Conservation (phyloP, 2,113 vertebrate genomes). For the Lagopus leucura region DNA sequence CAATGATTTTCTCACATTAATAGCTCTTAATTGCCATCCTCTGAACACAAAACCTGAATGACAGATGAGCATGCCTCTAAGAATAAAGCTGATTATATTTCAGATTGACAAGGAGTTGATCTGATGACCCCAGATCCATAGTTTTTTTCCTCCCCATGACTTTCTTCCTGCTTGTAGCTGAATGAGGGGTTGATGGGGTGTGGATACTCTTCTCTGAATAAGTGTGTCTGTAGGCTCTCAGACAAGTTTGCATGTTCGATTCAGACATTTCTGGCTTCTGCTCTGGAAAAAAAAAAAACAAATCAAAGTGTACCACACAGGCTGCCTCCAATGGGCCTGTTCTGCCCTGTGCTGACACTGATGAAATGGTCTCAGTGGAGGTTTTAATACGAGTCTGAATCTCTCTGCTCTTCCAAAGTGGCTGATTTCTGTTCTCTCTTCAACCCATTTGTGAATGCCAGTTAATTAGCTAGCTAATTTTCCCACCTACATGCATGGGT, state of each 20-base stretch:
- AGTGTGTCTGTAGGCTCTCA: neutral
- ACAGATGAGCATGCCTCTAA: neutral
- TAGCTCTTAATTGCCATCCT: neutral
- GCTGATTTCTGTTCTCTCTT: neutral
- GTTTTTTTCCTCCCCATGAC: neutral
- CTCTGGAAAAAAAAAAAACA: neutral
- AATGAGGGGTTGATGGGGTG: neutral
- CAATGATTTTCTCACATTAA: neutral
- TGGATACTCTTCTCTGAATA: neutral
- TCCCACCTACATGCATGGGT: neutral
- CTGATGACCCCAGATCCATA: neutral
- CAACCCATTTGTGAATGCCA: neutral
- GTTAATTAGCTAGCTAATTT: conserved; percentile 21
- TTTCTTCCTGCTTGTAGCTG: neutral
- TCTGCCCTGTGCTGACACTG: neutral
- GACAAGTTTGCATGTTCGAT: neutral
- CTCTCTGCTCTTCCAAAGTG: neutral
- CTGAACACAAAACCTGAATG: neutral
- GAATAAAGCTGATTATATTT: neutral
- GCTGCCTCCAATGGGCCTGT: accelerated
- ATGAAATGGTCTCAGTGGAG: neutral
- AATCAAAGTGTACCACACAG: neutral
- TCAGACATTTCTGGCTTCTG: neutral
- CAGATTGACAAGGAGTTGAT: neutral
- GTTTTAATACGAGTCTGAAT: neutral